Base-by-base conservation (phyloP, 2,888 invertebrate species). In the Apoda limacodes region DNA sequence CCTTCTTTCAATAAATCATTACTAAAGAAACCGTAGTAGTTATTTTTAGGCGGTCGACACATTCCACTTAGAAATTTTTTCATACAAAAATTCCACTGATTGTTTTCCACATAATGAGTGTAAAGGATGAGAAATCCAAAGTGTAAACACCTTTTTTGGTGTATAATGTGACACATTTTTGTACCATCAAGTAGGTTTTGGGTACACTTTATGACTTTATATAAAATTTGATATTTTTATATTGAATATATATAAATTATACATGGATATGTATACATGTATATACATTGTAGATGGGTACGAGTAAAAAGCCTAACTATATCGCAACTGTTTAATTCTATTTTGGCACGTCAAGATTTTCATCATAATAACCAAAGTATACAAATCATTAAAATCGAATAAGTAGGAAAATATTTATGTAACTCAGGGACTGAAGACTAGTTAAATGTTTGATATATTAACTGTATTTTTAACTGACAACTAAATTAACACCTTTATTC, bases 161-260 rank as follows among this genome's bases (percentile, higher is more conserved):
- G 75, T 61, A 47, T 17, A 52, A 47, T 46, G 56, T n/a, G 64
- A 57, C 68, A 71, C 74, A n/a, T 66, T 75, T 72, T 75, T 72
- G 76, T 76, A 78, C 78, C 78, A 76, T 69, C 74, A 72, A 71
- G 78, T 80, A 80, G 78, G 76, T 78, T 80, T 80, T 80, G 80
- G 80, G 80, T 80, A 80, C 80, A 78, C 75, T 80, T 80, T 80
- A 76, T 76, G 76, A 76, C 78, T 80, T 80, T 80, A 78, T 78
- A 80, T 78, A 64, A 80, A 80, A 78, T 76, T 78, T 76, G 63
- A 78, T 78, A 78, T 80, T 80, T 80, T 80, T 80, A 71, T 78
- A 78, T 75, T 76, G 69, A 75, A 76, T 76, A 78, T 78, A 78
- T 78, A 78, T 78, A 78, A 76, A 78, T 75, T 78, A 76, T 78